Conservation (phyloP, 2,888 invertebrate species). For the Labia minor region DNA sequence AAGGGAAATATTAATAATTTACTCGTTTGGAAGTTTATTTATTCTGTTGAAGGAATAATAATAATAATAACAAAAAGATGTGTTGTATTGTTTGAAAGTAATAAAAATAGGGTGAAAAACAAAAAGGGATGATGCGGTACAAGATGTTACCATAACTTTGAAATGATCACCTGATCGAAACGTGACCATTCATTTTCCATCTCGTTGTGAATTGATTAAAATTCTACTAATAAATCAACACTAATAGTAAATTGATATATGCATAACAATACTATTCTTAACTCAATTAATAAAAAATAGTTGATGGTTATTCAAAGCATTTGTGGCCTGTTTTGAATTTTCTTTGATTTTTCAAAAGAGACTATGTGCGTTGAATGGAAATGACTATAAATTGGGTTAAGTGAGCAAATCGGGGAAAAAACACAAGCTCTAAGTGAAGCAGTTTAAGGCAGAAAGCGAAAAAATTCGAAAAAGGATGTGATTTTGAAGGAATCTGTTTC, state of each 20-base stretch:
- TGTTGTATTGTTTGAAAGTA: constrained; percentile 21
- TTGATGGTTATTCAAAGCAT: constrained; percentile 7
- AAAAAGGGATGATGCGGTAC: constrained; percentile 9
- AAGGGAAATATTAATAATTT: constrained; percentile 26
- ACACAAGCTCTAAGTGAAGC: background rate
- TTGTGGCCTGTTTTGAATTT: background rate
- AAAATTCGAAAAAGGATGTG: background rate
- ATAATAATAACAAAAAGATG: constrained; percentile 17
- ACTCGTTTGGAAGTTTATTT: constrained; percentile 25
- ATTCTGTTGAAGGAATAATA: constrained; percentile 18
- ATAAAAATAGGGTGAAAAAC: constrained; percentile 19
- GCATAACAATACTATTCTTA: background rate
- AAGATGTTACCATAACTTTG: constrained; percentile 21
- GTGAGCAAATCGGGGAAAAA: background rate
- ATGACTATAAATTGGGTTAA: background rate
- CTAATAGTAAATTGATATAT: background rate
- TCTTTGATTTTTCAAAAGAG: background rate
- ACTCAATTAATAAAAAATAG: background rate
- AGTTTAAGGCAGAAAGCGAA: background rate
- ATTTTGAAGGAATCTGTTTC: background rate
- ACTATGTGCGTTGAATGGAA: background rate
- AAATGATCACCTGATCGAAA: background rate
- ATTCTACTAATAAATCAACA: background rate
- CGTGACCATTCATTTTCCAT: background rate
- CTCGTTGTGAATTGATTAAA: background rate